Evolutionary conservation across 1,140 invertebrate species (phyloP).

Genomic region (Zaprionus africanus): DNA sequence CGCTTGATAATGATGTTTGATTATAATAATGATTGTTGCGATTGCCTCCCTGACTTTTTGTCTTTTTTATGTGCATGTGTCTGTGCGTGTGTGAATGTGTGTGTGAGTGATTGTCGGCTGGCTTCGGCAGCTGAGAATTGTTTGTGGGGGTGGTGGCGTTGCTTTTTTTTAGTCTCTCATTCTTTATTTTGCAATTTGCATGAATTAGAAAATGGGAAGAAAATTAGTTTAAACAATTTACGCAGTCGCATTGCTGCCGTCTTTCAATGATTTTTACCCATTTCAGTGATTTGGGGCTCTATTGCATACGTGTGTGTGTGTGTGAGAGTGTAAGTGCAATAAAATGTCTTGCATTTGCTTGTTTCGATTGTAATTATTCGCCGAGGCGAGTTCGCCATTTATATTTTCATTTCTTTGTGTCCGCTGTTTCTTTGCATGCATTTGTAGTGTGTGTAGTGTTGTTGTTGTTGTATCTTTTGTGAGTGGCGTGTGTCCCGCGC

Average conservation of each 20-base stretch:
- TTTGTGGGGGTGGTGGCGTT: slow-evolving; percentile 36
- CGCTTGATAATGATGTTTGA: slow-evolving; percentile 55
- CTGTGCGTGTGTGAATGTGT: too few relatives aligned
- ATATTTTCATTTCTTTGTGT: slow-evolving; percentile 53
- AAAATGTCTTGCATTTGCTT: slow-evolving; percentile 56
- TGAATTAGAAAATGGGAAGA: slow-evolving; percentile 4
- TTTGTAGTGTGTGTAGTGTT: slow-evolving; percentile 16
- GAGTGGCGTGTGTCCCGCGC: slow-evolving; percentile 58
- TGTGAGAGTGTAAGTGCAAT: slow-evolving; percentile 34
- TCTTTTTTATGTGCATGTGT: slow-evolving; percentile 31
- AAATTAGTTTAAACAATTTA: slow-evolving; percentile 7
- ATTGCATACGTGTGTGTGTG: slow-evolving; percentile 26
- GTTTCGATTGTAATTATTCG: slow-evolving; percentile 56
- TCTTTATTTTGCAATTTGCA: slow-evolving; percentile 8
- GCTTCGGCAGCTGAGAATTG: slow-evolving; percentile 32
- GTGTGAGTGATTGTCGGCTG: slow-evolving; percentile 29
- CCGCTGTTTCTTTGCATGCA: slow-evolving; percentile 33
- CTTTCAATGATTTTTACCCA: slow-evolving; percentile 27
- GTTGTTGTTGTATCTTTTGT: slow-evolving; percentile 48
- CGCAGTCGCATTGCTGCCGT: background rate
- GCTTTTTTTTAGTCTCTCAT: slow-evolving; percentile 24
- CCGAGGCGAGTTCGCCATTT: slow-evolving; percentile 52
- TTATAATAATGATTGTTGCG: slow-evolving; percentile 48
- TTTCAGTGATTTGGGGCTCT: slow-evolving; percentile 23
- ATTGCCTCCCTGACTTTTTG: slow-evolving; percentile 37